Percentiles rank a stretch among this genome's conserved stretches.
Evolutionary conservation across 2,113 vertebrate genomes (phyloP).

Genomic region (Prolemur simus): DNA sequence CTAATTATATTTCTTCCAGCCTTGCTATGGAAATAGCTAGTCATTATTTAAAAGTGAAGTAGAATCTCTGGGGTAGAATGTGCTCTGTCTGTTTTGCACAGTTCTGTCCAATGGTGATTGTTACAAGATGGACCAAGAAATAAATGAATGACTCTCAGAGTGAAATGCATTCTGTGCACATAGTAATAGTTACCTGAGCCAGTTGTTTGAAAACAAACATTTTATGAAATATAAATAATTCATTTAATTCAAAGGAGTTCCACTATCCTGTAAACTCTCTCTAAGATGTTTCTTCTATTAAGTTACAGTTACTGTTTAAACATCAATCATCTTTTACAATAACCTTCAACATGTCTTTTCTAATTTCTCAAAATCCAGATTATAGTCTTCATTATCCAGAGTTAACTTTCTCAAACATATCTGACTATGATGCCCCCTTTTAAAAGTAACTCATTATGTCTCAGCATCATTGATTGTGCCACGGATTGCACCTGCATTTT

Average conservation of each 20-base stretch:
- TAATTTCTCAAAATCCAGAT: not conserved
- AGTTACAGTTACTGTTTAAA: not conserved
- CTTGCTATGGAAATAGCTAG: not conserved
- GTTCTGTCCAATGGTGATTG: not conserved
- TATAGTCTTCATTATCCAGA: not conserved
- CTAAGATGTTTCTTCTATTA: not conserved
- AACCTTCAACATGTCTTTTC: not conserved
- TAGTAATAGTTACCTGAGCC: not conserved
- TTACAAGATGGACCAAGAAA: not conserved
- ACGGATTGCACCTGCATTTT: not conserved
- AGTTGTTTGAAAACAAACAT: not conserved
- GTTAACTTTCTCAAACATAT: not conserved
- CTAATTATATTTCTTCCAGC: not conserved
- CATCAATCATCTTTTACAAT: not conserved
- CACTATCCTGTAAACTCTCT: not conserved
- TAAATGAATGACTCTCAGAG: not conserved
- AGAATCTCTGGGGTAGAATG: not conserved
- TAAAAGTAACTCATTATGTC: not conserved
- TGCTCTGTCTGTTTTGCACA: not conserved
- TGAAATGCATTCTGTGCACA: not conserved
- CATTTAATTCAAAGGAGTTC: not conserved
- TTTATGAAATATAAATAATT: slow-evolving; percentile 34
- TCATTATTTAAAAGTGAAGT: not conserved
- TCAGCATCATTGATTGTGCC: not conserved
- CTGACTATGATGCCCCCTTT: not conserved